Evolutionary conservation across 2,888 invertebrate species (phyloP).

Genomic region (Gnatocerus cornutus): DNA sequence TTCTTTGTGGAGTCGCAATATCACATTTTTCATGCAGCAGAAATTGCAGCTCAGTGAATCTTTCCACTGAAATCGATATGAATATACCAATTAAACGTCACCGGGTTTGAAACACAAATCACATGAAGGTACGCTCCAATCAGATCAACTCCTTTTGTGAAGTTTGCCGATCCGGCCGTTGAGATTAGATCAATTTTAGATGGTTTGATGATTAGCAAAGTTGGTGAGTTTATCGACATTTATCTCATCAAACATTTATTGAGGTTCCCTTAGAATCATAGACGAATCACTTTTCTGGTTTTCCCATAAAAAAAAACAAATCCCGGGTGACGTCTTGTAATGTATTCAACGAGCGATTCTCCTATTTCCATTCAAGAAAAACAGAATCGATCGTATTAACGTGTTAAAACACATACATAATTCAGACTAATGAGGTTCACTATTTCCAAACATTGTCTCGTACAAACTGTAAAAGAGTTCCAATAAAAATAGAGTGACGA

Average conservation of each 20-base stretch:
- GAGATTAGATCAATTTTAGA: constrained; percentile 11
- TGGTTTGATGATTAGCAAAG: background rate
- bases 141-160: too few species aligned
- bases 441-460: background rate
- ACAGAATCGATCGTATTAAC: background rate
- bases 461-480: background rate
- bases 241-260: constrained; percentile 5
- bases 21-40: constrained; percentile 1
- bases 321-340: too few species aligned
- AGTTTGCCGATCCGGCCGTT: too few species aligned
- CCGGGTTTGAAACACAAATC: constrained; percentile 3
- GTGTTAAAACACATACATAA: background rate
- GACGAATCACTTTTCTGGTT: background rate
- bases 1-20: background rate
- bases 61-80: background rate
- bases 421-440: too few species aligned
- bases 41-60: background rate
- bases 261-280: background rate
- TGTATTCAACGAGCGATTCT: background rate
- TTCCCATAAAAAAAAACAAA: too few species aligned
- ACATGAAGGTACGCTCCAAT: too few species aligned
- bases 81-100: background rate
- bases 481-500: background rate
- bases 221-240: constrained; percentile 4
- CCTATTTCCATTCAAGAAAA: constrained; percentile 1